Evolutionary conservation across 2,797 vertebrate species (phyloP).

Genomic region (Paratrypauchen microcephalus): DNA sequence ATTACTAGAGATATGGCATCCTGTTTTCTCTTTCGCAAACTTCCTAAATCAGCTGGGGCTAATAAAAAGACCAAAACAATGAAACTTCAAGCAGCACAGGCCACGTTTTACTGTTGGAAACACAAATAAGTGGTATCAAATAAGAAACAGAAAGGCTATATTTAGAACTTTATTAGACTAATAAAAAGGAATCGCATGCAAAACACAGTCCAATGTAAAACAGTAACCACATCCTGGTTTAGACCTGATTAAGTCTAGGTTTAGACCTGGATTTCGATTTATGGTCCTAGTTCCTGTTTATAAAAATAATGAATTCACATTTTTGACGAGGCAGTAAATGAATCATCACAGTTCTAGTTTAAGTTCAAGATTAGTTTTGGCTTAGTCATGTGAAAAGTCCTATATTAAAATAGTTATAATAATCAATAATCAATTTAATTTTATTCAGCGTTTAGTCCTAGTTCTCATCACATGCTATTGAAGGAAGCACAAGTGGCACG

Average conservation of each 20-base stretch:
- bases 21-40: constrained; percentile 42
- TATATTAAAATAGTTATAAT: neutral
- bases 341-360: neutral
- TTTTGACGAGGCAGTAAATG: neutral
- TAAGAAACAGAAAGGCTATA: neutral
- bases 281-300: too few species aligned
- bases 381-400: neutral
- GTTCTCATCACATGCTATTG: constrained; percentile 17
- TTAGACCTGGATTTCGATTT: too few species aligned
- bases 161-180: neutral
- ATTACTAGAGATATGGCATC: constrained; percentile 70
- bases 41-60: constrained; percentile 66
- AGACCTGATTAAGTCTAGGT: too few species aligned
- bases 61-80: constrained; percentile 28
- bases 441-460: neutral
- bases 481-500: constrained; percentile 49
- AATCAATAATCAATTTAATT: neutral
- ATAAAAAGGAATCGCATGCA: neutral
- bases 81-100: neutral
- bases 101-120: neutral
- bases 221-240: too few species aligned
- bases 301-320: too few species aligned
- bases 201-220: neutral
- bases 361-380: neutral
- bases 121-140: neutral